Conservation (phyloP, 1,140 invertebrate species). For the Eufriesea mexicana region DNA sequence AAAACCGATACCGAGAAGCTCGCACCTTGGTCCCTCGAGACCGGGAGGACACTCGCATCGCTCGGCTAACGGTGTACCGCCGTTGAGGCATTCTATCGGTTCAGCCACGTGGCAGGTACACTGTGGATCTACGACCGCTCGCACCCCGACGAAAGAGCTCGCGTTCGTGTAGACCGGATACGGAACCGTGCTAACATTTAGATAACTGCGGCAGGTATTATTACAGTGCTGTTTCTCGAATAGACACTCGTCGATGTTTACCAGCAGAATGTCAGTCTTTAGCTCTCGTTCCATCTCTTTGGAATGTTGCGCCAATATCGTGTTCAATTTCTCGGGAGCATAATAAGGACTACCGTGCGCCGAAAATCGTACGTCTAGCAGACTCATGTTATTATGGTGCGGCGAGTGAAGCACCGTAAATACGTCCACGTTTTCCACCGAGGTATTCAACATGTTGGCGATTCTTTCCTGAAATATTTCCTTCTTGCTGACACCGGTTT, state of each 20-base stretch:
- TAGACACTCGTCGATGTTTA: slow-evolving; percentile 94
- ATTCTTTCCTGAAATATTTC: slow-evolving; percentile 87
- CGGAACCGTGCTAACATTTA: slow-evolving; percentile 88
- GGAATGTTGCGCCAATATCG: slow-evolving; percentile 87
- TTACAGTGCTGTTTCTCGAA: slow-evolving; percentile 88
- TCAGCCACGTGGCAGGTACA: slow-evolving; percentile 86
- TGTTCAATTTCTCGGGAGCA: slow-evolving; percentile 91
- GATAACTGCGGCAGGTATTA: slow-evolving; percentile 87
- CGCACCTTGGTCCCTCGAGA: slow-evolving; percentile 94
- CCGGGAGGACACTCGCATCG: slow-evolving; percentile 87
- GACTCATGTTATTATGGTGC: slow-evolving; percentile 83
- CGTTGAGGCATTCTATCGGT: slow-evolving; percentile 86
- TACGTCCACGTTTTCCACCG: slow-evolving; percentile 93
- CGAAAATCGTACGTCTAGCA: slow-evolving; percentile 93
- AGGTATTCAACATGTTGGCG: slow-evolving; percentile 89
- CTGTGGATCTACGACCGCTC: slow-evolving; percentile 89
- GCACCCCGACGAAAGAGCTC: slow-evolving; percentile 94
- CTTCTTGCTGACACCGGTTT: slow-evolving; percentile 87
- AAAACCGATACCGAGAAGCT: slow-evolving; percentile 93
- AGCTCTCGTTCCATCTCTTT: slow-evolving; percentile 87
- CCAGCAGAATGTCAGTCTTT: slow-evolving; percentile 89
- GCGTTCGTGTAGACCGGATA: slow-evolving; percentile 93
- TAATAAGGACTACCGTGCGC: slow-evolving; percentile 97
- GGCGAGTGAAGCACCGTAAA: slow-evolving; percentile 92
- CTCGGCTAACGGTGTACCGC: slow-evolving; percentile 86